Base-by-base conservation (phyloP, 2,113 vertebrate species). In the Nesospiza acunhae region DNA sequence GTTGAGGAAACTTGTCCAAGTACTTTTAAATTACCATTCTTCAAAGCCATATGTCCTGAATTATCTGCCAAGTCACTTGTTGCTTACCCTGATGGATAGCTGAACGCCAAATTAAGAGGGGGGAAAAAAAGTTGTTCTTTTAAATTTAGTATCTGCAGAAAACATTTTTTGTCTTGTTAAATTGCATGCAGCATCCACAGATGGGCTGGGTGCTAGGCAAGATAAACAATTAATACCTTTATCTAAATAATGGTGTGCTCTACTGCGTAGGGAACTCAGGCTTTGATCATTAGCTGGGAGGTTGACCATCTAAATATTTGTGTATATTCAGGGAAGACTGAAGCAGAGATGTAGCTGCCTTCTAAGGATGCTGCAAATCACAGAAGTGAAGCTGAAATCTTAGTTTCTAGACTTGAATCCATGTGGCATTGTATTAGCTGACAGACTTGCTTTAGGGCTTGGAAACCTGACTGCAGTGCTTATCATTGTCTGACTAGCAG, bases 31-130 rank as follows among this genome's bases (percentile, higher is more conserved):
- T 89, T 91, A 58, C 46, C 53, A 46, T 85, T 95, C 84, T 89
- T 95, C 62, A 55, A 66, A 80, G 70, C 90, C 94, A 73, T 95
- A 94, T 96, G 93, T 94, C 72, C 84, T 69, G 67, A 84, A 60
- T 92, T 72, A 69, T 89, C 60, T 96, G 86, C 92, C 91, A 97
- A 91, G 55, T n/a, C 59, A 94, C 81, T 95, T 92, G 44, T 91
- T 93, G 58, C 87, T 89, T 90, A 80, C 26, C 13, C 55, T 83
- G 78, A 74, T 59, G 63, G 74, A 93, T 83, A 80, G 63, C 8
- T 90, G 75, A 94, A 80, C 84, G 76, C 50, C 62, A 89, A 53
- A 78, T 87, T 41, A 79, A 60, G 37, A 23, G 31, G 4, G 5
- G 4, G 3, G 2, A 0, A 4, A 4, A 41, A 47, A 66, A 78